phyloP scores from a whole-genome alignment of 2,888 invertebrate genomes.

The Cetonia aurata region DNA sequence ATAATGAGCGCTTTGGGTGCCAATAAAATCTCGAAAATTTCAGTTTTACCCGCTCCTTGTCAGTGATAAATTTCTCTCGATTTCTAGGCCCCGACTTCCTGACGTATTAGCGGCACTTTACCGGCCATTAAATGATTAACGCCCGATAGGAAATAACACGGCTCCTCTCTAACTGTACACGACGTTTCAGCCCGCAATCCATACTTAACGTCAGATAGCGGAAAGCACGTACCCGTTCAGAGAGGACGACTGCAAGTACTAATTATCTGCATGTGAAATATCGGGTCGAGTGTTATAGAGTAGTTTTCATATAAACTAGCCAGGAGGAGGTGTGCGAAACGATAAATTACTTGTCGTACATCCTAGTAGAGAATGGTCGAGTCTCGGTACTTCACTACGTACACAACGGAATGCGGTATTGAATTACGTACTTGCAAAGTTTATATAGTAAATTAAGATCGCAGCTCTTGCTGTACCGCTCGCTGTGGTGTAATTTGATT shows the following conservation, averaged over 20 bases:
- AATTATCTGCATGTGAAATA: slow-evolving; percentile 41
- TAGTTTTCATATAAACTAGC: slow-evolving; percentile 34
- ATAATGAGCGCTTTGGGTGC: too few species aligned
- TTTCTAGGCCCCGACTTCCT: slow-evolving; percentile 15
- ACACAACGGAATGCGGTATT: slow-evolving; percentile 36
- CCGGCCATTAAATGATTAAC: slow-evolving; percentile 35
- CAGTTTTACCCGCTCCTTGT: neutral
- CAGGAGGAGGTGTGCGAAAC: slow-evolving; percentile 31
- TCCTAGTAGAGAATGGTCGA: slow-evolving; percentile 8
- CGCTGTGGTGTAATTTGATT: slow-evolving; percentile 24
- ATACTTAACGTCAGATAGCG: slow-evolving; percentile 32
- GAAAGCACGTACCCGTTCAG: slow-evolving; percentile 5
- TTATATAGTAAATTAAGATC: slow-evolving; percentile 31
- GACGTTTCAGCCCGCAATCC: slow-evolving; percentile 23
- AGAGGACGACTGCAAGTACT: slow-evolving; percentile 29
- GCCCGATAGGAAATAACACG: slow-evolving; percentile 32
- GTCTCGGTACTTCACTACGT: slow-evolving; percentile 7
- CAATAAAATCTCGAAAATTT: too few species aligned
- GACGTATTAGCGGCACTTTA: slow-evolving; percentile 37
- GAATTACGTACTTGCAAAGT: slow-evolving; percentile 24
- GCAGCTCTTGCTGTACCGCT: slow-evolving; percentile 16
- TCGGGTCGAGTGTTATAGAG: slow-evolving; percentile 35
- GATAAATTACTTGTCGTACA: slow-evolving; percentile 34
- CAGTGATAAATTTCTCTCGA: slow-evolving; percentile 23
- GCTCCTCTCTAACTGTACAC: slow-evolving; percentile 25